phyloP scores from a whole-genome alignment of 2,888 invertebrate genomes.

The Nephrotoma guestfalica region DNA sequence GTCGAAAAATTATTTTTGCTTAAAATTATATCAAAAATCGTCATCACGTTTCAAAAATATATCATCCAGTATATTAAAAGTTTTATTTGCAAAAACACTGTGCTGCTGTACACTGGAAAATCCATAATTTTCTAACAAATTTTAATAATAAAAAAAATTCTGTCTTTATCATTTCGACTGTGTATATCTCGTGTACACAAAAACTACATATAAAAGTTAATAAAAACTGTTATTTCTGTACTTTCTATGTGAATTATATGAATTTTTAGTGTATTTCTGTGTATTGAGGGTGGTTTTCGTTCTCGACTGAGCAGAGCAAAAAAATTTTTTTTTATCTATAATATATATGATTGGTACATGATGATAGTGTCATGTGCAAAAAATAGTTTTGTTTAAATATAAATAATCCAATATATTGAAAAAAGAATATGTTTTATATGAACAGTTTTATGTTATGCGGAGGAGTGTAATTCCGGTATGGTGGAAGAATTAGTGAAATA shows the following conservation, averaged over 20 bases:
- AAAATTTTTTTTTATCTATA: not conserved
- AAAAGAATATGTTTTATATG: not conserved
- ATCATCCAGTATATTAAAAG: not conserved
- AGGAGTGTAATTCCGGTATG: not conserved
- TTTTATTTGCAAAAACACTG: not conserved
- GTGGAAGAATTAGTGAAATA: not conserved
- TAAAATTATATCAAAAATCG: not conserved
- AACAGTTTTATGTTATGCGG: not conserved
- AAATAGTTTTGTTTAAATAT: not conserved
- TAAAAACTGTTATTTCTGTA: not conserved
- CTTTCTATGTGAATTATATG: not conserved
- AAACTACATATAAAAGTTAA: not conserved
- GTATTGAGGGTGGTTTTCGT: not conserved
- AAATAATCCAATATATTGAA: not conserved
- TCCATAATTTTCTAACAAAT: not conserved
- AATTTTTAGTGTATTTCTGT: not conserved
- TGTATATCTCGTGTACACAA: not conserved
- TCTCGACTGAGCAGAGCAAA: not conserved
- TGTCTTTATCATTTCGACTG: not conserved
- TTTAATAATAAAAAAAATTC: not conserved
- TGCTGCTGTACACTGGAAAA: not conserved
- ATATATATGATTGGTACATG: not conserved
- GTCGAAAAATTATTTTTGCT: too few species aligned
- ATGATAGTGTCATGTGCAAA: not conserved
- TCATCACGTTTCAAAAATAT: not conserved